Percentiles rank a stretch among this genome's conserved stretches.
Conservation (phyloP, 2,113 vertebrate genomes). For the Takifugu flavidus region DNA sequence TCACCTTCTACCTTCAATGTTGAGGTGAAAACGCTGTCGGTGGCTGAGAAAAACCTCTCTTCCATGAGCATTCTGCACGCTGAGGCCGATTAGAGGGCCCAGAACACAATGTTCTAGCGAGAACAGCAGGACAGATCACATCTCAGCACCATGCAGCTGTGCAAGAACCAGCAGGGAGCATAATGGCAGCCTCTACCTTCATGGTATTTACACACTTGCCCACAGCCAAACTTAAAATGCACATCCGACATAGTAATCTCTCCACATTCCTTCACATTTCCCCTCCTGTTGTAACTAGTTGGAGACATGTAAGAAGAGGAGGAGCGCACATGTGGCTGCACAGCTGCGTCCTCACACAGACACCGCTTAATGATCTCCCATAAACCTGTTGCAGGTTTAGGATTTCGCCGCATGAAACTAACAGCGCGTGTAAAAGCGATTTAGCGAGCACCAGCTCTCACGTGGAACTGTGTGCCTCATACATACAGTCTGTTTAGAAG, state of each 20-base stretch:
- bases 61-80: background rate
- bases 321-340: background rate
- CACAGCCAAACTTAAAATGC: background rate
- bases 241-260: no score
- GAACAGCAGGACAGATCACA: constrained; percentile 3
- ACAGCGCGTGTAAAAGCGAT: no score
- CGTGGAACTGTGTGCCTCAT: constrained; percentile 1
- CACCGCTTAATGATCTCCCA: background rate
- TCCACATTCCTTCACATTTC: background rate
- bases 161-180: background rate
- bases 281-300: constrained; percentile 12
- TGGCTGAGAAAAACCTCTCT: no score
- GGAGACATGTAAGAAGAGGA: background rate
- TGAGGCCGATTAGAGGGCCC: background rate
- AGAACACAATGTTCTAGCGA: constrained; percentile 42
- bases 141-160: background rate
- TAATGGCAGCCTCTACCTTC: background rate
- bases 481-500: background rate
- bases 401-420: no score
- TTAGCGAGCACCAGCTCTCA: constrained; percentile 13
- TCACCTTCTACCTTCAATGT: background rate
- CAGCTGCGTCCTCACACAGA: background rate
- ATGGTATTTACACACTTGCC: background rate
- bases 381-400: background rate
- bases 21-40: background rate